phyloP scores from a whole-genome alignment of 2,113 vertebrate genomes.

The Silurus glanis region DNA sequence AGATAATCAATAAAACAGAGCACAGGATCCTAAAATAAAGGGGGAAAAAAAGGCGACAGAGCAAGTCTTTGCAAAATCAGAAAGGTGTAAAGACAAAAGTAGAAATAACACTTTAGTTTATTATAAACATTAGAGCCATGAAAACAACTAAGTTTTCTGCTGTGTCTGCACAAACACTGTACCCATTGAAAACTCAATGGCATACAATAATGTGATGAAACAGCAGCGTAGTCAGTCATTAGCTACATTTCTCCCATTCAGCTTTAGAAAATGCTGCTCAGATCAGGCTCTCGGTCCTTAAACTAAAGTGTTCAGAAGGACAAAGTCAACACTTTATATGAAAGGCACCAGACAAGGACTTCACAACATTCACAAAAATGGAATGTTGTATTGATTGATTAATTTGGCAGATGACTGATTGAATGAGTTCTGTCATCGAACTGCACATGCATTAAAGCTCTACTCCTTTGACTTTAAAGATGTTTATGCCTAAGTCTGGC shows the following conservation, averaged over 20 bases:
- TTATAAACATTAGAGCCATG: constrained; percentile 21
- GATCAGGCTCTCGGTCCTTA: constrained; percentile 19
- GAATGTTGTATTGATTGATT: not conserved
- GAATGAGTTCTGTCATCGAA: not conserved
- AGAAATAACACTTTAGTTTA: constrained; percentile 42
- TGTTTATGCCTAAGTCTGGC: not conserved
- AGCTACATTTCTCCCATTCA: not conserved
- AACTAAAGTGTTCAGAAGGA: constrained; percentile 45
- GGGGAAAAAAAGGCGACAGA: not conserved
- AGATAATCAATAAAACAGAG: not conserved
- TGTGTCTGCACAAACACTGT: not conserved
- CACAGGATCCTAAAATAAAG: not conserved
- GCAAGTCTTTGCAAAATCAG: constrained; percentile 6
- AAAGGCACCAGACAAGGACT: constrained; percentile 46
- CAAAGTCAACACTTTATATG: constrained; percentile 42
- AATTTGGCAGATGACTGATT: not conserved
- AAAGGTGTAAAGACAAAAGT: not conserved
- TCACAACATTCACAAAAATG: not conserved
- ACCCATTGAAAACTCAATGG: not conserved
- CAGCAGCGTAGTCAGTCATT: not conserved
- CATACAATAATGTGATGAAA: not conserved
- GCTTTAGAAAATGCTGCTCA: constrained; percentile 1
- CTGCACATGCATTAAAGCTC: not conserved
- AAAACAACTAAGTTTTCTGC: constrained; percentile 15
- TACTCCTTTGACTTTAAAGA: not conserved